Percentiles rank a stretch among this genome's conserved stretches.
Conservation (phyloP, 1,140 invertebrate genomes). For the Bombus fervidus region DNA sequence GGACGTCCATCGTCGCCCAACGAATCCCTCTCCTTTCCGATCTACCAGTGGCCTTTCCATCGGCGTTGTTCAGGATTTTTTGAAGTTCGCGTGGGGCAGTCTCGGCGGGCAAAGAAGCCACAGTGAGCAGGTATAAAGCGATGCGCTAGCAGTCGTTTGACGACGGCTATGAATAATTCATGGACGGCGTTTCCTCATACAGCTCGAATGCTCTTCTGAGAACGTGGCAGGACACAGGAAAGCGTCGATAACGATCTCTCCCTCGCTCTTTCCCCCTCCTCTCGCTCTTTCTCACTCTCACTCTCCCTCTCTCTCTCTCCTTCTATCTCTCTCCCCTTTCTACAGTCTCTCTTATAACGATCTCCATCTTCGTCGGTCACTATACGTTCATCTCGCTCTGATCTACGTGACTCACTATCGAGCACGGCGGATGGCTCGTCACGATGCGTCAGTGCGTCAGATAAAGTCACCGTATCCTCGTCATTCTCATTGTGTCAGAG, state of each 20-base stretch:
- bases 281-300: constrained; percentile 12
- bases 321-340: constrained; percentile 6
- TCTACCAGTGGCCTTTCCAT: no score
- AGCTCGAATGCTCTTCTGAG: constrained; percentile 79
- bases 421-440: constrained; percentile 60
- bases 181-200: constrained; percentile 81
- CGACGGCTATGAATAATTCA: constrained; percentile 82
- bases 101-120: constrained; percentile 10
- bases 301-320: background rate
- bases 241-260: constrained; percentile 79
- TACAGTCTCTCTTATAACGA: constrained; percentile 40
- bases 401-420: constrained; percentile 64
- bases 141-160: constrained; percentile 75
- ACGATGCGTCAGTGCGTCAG: constrained; percentile 70
- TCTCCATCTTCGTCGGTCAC: constrained; percentile 24
- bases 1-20: constrained; percentile 1
- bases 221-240: constrained; percentile 82
- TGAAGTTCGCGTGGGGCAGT: constrained; percentile 30
- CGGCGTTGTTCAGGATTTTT: constrained; percentile 13
- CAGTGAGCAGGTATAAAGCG: constrained; percentile 45
- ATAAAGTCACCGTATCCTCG: constrained; percentile 68
- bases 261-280: constrained; percentile 38
- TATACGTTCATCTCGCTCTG: constrained; percentile 25
- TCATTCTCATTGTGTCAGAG: constrained; percentile 64
- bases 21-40: background rate